Evolutionary conservation across 2,888 invertebrate species (phyloP).

Genomic region (Perithous albicinctus): DNA sequence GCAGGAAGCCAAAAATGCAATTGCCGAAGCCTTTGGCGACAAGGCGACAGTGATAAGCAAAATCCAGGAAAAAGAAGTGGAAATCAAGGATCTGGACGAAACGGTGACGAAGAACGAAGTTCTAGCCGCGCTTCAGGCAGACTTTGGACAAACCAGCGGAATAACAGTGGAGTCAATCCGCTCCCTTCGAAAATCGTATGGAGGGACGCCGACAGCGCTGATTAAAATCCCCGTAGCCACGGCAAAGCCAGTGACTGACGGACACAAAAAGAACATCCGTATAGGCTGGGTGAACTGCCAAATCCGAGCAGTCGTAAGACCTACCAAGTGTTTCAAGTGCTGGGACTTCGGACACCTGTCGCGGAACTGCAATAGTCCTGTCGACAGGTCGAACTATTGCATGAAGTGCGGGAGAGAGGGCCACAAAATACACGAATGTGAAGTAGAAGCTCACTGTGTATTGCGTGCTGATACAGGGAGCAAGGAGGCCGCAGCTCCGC

Average conservation of each 20-base stretch:
- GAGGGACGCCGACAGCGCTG: not conserved
- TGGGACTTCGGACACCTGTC: constrained; percentile 47
- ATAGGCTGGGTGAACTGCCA: constrained; percentile 54
- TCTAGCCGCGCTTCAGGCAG: no score
- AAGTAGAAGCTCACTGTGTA: constrained; percentile 17
- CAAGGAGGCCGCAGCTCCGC: constrained; percentile 24
- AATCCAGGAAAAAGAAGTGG: not conserved
- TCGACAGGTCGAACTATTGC: constrained; percentile 13
- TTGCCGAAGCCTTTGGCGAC: not conserved
- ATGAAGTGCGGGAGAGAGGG: constrained; percentile 58
- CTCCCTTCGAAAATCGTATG: not conserved
- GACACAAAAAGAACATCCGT: not conserved
- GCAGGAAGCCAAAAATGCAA: no score
- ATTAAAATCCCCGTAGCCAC: no score
- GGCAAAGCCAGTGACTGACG: not conserved
- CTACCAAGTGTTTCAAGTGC: constrained; percentile 54
- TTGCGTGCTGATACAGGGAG: constrained; percentile 31
- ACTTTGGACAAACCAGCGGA: no score
- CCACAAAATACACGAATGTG: constrained; percentile 47
- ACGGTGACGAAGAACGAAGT: not conserved
- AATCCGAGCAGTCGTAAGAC: constrained; percentile 7
- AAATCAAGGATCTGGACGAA: constrained; percentile 31
- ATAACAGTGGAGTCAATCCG: no score
- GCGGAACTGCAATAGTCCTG: constrained; percentile 8
- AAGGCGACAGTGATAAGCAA: not conserved